These are phyloP conservation scores for Parnassius mnemosyne DNA, from an alignment of 2,888 invertebrate genomes.

Conservation along the genomic window DNA sequence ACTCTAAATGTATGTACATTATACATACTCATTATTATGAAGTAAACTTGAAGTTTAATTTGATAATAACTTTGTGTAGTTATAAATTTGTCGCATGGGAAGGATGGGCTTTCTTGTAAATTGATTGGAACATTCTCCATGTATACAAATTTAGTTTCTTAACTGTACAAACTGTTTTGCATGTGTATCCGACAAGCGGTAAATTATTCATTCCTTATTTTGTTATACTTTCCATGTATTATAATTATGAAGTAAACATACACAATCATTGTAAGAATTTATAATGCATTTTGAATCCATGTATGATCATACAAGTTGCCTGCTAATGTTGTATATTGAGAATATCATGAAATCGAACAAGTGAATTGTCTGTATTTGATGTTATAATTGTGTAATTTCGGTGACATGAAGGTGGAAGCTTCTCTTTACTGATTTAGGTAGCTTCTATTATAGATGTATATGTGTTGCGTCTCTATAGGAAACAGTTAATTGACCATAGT, in stretches of 20 bases:
- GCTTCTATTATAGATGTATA: slow-evolving; percentile 8
- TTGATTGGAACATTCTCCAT: background rate
- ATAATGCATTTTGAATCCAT: slow-evolving; percentile 60
- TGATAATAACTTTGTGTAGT: background rate
- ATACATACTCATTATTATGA: background rate
- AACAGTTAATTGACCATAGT: background rate
- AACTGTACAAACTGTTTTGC: slow-evolving; percentile 5
- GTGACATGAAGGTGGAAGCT: slow-evolving; percentile 6
- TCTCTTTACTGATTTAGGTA: slow-evolving; percentile 4
- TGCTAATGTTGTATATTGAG: slow-evolving; percentile 61
- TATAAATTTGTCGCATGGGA: background rate
- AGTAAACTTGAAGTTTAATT: background rate
- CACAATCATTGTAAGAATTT: slow-evolving; percentile 45
- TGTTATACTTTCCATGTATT: slow-evolving; percentile 45
- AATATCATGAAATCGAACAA: slow-evolving; percentile 74
- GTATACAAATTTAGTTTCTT: background rate
- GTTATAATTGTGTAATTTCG: slow-evolving; percentile 15
- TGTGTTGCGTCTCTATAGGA: background rate
- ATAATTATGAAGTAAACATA: slow-evolving; percentile 46
- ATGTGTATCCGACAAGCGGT: slow-evolving; percentile 28
- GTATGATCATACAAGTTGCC: slow-evolving; percentile 46
- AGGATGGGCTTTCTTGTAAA: background rate
- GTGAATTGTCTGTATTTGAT: slow-evolving; percentile 35
- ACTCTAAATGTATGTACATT: background rate
- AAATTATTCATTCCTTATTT: slow-evolving; percentile 43